Conservation (phyloP, 2,888 invertebrate genomes). For the Amphipoea oculea region DNA sequence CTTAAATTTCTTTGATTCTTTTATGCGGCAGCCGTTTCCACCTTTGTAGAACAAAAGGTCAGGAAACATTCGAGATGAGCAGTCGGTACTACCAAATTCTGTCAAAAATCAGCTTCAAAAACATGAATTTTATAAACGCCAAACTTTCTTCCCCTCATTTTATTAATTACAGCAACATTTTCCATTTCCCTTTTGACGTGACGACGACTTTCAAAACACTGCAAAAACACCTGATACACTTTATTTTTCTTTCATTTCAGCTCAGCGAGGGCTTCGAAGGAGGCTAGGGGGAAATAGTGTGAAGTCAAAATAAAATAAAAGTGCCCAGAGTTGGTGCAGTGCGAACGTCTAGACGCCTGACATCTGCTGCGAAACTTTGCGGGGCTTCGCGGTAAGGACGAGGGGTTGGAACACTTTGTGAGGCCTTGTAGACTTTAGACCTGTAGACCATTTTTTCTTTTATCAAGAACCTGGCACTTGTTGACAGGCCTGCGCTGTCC, state of each 20-base stretch:
- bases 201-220: conserved; percentile 26
- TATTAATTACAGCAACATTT: conserved; percentile 23
- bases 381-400: conserved; percentile 34
- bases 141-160: background rate
- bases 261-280: conserved; percentile 20
- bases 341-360: conserved; percentile 65
- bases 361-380: conserved; percentile 64
- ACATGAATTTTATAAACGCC: background rate
- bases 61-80: too few relatives aligned
- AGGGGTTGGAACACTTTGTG: conserved; percentile 1
- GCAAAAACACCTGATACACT: conserved; percentile 44
- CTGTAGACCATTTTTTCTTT: too few relatives aligned
- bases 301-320: conserved; percentile 65
- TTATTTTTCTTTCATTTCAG: conserved; percentile 48
- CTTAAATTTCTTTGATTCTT: too few relatives aligned
- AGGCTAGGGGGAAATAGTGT: conserved; percentile 44
- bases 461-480: too few relatives aligned
- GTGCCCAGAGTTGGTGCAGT: conserved; percentile 54
- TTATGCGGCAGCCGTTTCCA: too few relatives aligned
- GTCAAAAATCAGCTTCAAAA: background rate
- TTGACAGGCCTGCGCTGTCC: too few relatives aligned
- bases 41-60: too few relatives aligned
- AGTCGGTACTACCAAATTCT: background rate
- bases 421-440: too few relatives aligned
- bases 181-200: background rate